A percentile compares a stretch with the other conserved stretches of the same genome.
Conservation (phyloP, 35 echinoderm and acorn worm species). For the Apostichopus japonicus region DNA sequence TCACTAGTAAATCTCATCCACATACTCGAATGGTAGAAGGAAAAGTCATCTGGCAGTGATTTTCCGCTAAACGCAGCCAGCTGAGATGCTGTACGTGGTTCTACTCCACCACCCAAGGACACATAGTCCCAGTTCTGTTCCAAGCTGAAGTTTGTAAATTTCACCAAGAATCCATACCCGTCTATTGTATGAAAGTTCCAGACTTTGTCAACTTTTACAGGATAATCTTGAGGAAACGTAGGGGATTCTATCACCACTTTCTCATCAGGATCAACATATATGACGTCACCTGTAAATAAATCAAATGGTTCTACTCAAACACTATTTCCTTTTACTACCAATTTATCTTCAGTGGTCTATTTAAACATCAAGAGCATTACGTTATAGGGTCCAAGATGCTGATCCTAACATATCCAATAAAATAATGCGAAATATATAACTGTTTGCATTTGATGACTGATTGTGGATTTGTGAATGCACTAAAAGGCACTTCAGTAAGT, state of each 20-base stretch:
- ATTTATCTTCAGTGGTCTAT: no score
- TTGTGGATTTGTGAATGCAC: no score
- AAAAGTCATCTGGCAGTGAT: background rate
- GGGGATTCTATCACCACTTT: background rate
- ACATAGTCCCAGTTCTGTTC: conserved; percentile 36
- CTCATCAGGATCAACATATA: background rate
- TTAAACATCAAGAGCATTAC: no score
- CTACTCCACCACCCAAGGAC: background rate
- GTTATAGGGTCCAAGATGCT: no score
- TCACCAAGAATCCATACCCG: background rate
- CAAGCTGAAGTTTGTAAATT: conserved; percentile 5
- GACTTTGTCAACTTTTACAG: background rate
- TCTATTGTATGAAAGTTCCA: conserved; percentile 26
- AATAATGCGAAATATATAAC: no score
- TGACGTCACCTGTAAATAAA: background rate
- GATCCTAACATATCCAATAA: no score
- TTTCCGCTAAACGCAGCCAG: background rate
- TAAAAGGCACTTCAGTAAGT: no score
- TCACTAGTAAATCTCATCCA: conserved; percentile 57
- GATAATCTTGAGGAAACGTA: conserved; percentile 11
- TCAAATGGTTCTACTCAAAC: background rate
- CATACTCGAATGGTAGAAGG: background rate
- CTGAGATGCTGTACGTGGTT: background rate
- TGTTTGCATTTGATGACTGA: no score
- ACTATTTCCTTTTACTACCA: background rate